Percentiles rank a stretch among this genome's conserved stretches.
phyloP scores from a whole-genome alignment of 2,888 invertebrate genomes.

The Leptopilina myrica region DNA sequence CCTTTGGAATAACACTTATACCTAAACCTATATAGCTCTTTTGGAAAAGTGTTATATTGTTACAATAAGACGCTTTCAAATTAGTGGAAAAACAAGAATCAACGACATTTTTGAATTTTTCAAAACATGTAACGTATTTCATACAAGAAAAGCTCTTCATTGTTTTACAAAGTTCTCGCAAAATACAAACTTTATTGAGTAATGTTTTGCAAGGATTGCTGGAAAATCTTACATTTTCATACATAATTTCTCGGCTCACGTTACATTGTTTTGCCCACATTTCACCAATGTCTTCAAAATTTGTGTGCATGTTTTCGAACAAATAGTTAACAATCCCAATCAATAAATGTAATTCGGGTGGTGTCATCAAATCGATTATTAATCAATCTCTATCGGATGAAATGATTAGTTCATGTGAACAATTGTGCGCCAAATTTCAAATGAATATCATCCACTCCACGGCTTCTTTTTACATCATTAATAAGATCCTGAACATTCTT shows the following conservation, averaged over 20 bases:
- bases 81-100: constrained; percentile 31
- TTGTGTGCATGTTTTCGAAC: constrained; percentile 25
- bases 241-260: constrained; percentile 30
- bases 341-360: constrained; percentile 38
- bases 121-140: constrained; percentile 27
- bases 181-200: constrained; percentile 10
- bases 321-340: constrained; percentile 39
- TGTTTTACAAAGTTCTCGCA: constrained; percentile 13
- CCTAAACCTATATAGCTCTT: constrained; percentile 26
- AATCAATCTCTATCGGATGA: constrained; percentile 31
- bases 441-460: too few species aligned
- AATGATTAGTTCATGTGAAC: constrained; percentile 30
- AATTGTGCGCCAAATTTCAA: constrained; percentile 30
- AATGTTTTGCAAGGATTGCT: constrained; percentile 34
- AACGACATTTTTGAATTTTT: constrained; percentile 29
- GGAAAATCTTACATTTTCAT: constrained; percentile 20
- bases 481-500: background rate
- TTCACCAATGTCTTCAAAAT: constrained; percentile 27
- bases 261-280: constrained; percentile 40
- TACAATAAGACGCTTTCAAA: constrained; percentile 17
- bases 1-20: background rate
- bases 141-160: constrained; percentile 19
- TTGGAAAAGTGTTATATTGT: constrained; percentile 13
- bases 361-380: constrained; percentile 35
- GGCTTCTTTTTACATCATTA: background rate